Base-by-base conservation (phyloP, 37 sponge, comb jelly and placozoan genomes). In the Halichondria panicea region DNA sequence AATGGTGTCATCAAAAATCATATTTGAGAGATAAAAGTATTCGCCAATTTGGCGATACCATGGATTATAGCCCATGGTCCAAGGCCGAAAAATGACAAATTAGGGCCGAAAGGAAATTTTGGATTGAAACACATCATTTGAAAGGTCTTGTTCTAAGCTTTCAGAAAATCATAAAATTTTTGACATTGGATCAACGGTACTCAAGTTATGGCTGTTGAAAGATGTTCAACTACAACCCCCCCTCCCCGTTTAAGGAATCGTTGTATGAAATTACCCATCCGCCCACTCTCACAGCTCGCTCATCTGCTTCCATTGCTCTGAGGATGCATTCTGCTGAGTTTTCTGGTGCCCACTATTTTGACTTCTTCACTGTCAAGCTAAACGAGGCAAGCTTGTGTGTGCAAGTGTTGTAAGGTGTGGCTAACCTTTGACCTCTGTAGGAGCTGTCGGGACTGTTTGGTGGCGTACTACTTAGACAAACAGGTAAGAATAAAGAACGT, bases 381-480 rank as follows among this genome's bases (percentile, higher is more conserved):
- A 68, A 84, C 68, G 84, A 77, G 55, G 77, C 34, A 36, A 28
- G 32, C 75, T 1, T 61, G 27, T 36, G 66, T 7, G 19, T 64
- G 39, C 21, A 21, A 64, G 5, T 24, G 18, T 21, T 64, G 8
- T 13, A 24, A 25, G 18, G 61, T 8, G 61, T 59, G 22, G 27
- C 8, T n/a, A 27, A 24, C 61, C 61, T 27, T 31, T 72, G 35
- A 52, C 41, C 40, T 25, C 34, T 71, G 25, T 56, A 88, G 83
- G 89, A 88, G 74, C 39, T 88, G 22, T 88, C 89, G 3, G 89
- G 89, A 4, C n/a, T 82, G 38, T 88, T 82, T 82, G 89, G 89
- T 43, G 89, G 89, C 35, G 78, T 83, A 1, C 68, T 88, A 6
- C 53, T 41, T 2, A 57, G 32, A 19, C 89, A 88, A 43, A 65